Evolutionary conservation across 2,113 vertebrate species (phyloP), one percentile per base, ranked within the genome.

Genomic region (Dasyprocta punctata): DNA sequence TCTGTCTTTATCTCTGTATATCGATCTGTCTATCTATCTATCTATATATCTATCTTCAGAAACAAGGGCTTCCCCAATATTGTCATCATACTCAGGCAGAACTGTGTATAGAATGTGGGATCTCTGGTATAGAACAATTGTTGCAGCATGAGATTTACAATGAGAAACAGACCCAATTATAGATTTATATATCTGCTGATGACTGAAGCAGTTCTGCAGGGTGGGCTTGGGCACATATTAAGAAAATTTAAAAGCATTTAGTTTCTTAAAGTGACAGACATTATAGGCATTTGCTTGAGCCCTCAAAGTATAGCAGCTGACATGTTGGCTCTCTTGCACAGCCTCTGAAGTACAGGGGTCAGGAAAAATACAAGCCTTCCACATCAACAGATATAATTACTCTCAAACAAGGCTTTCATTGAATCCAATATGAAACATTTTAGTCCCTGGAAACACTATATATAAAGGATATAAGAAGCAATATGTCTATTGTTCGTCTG

Each of bases 181-280:
- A 98, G 97, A 98, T 97, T 97, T 96, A 96, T 96, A 54, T 12
- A 0, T 86, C 94, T 96, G 77, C 94, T 93, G 83, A 84, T 97
- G 96, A 95, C 97, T 98, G 85, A 96, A 98, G 87, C 71, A 87
- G 92, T 14, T 92, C 92, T 96, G 94, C 41, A 78, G 93, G 82
- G 61, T 77, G 98, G 97, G 75, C 92, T 98, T 97, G 81, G 94
- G 65, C 33, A 24, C 47, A 97, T 96, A 93, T 98, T 97, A 97
- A 97, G 95, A 90, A 96, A 88, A 88, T 95, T 97, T 97, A 94
- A 94, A 93, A 98, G 97, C 96, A 98, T 97, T 97, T 97, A 92
- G 63, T 96, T 97, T 96, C 93, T 97, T 49, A 73, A 80, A 91
- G 67, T 89, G 93, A 88, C 75, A 97, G 93, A 93, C 20, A 94